Base-by-base conservation (phyloP, 2,888 invertebrate genomes). In the Bembecia ichneumoniformis region DNA sequence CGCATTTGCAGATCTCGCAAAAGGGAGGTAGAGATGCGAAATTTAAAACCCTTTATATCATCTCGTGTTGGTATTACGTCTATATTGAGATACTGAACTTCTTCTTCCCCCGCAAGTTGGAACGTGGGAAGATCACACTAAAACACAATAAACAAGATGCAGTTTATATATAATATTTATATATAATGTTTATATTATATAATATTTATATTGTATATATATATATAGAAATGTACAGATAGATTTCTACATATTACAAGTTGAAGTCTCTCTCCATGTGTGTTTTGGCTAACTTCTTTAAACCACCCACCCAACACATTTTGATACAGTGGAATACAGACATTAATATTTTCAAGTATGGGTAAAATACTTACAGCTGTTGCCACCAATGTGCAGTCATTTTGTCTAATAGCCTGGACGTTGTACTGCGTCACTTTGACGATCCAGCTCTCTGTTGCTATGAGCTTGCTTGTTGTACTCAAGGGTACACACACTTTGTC, bases 361-460 rank as follows among this genome's bases (percentile, higher is more conserved):
- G 28, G 9, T 4, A 44, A 13, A 17, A 34, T 47, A 74, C 84
- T 76, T 69, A 87, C 90, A 59, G 91, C 91, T 55, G 91, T 91
- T 14, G 96, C 91, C 35, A 93, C 90, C 11, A 97, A 82, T 1
- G 90, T 86, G 15, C 95, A 92, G 73, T 96, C 95, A 58, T 84
- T 89, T 74, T 97, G 97, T 69, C 94, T 93, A 0, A 94, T 91
- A 47, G 95, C 77, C 62, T 92, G 82, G 1, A 97, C 76, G 55
- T 82, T 88, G 63, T 96, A 94, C 43, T 94, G 91, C 0, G 92
- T 88, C 0, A 95, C 91, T 79, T 96, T 95, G 47, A 97, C 89
- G 17, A 97, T 90, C 96, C 96, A 97, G 53, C 93, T 94, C 68
- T 94, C 93, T 0, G 96, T 97, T 0, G 91, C 93, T 46, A 95